Evolutionary conservation across 1,140 invertebrate genomes (phyloP), one percentile per base, ranked within the genome.

Genomic region (Anadara kagoshimensis): DNA sequence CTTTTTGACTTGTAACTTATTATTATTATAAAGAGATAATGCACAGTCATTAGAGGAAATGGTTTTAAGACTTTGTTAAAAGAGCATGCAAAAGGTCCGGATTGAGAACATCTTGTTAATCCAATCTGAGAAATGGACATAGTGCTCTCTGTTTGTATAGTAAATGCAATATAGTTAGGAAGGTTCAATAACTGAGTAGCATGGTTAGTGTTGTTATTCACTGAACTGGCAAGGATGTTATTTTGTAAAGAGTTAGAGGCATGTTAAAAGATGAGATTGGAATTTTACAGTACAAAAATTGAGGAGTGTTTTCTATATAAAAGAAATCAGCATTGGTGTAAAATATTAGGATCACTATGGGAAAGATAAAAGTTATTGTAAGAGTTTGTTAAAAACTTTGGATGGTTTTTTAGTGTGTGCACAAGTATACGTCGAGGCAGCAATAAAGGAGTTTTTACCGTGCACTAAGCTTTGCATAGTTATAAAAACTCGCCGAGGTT

Each of bases 121-220:
- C 58, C 36, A 36, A 4, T 5, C 5, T 7, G 29, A 36, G 54
- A 51, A n/a, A 73, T 26, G 12, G 63, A 11, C 16, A 36, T 14
- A 24, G 44, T 67, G 26, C 51, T 45, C 16, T 73, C 54, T 49
- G 67, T 56, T 22, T 67, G 26, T 22, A 45, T 26, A 20, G 71
- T 73, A 41, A 73, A 18, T 47, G 70, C 70, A 49, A 73, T 45
- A 22, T 59, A 73, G 22, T 59, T 43, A 47, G 70, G 70, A 20
- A 66, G 18, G 51, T 66, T 36, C 12, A 67, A 43, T 8, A 73
- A 44, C 45, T 73, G 62, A 41, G 70, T 65, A 1, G 70, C 70
- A 73, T 66, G 70, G 22, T 22, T 24, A 22, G 57, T 47, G 20
- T 59, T 63, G 41, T 24, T 63, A 47, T 71, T 71, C 16, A 64